These are phyloP conservation scores for Perca fluviatilis DNA, from an alignment of 2,113 vertebrate genomes.

Conservation along the genomic window DNA sequence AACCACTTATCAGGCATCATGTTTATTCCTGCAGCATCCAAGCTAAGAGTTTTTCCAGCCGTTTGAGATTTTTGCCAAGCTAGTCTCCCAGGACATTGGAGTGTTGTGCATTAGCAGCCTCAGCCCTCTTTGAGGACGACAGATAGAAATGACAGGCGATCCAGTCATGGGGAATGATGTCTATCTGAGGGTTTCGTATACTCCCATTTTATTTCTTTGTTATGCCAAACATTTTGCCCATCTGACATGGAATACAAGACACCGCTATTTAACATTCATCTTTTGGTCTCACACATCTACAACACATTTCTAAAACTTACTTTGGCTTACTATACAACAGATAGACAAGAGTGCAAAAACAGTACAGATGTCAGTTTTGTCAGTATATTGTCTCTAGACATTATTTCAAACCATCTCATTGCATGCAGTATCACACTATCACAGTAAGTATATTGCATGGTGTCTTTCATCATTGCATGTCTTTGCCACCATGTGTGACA, in stretches of 20 bases:
- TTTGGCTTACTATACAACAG: background rate
- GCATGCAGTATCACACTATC: background rate
- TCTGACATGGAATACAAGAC: no score
- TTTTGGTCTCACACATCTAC: no score
- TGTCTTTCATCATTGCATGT: conserved; percentile 23
- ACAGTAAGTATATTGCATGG: conserved; percentile 8
- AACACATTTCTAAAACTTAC: background rate
- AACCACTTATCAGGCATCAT: conserved; percentile 1
- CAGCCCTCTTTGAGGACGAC: conserved; percentile 53
- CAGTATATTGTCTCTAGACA: background rate
- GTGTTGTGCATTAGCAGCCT: conserved; percentile 77
- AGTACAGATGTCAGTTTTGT: background rate
- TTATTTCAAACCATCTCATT: conserved; percentile 5
- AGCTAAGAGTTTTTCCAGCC: conserved; percentile 43
- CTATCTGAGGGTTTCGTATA: conserved; percentile 46
- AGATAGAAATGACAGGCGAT: conserved; percentile 55
- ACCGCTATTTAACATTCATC: no score
- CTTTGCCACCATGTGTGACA: conserved; percentile 28
- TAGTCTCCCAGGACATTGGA: conserved; percentile 55
- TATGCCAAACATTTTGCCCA: no score
- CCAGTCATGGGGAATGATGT: conserved; percentile 58
- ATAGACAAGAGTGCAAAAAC: background rate
- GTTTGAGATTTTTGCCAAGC: conserved; percentile 35
- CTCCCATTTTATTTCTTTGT: conserved; percentile 14
- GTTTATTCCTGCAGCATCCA: conserved; percentile 28